Percentiles rank a stretch among this genome's conserved stretches.
These are phyloP conservation scores for Mamestra brassicae DNA, from an alignment of 2,888 invertebrate genomes.

Conservation along the genomic window DNA sequence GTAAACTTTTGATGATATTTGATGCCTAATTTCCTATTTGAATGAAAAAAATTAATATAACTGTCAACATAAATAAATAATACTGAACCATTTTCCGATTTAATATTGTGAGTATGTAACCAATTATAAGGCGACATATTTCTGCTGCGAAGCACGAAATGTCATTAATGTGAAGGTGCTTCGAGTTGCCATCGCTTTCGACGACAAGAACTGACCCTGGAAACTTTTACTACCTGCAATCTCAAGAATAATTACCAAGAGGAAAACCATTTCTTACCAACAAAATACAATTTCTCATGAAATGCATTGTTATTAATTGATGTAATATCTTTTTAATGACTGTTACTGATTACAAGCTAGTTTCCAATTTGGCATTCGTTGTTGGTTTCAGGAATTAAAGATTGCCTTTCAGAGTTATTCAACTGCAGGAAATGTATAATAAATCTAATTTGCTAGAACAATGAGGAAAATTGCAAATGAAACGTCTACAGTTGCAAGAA, in stretches of 20 bases:
- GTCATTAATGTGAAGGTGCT: slow-evolving; percentile 61
- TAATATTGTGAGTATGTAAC: slow-evolving; percentile 13
- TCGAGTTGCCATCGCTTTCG: slow-evolving; percentile 57
- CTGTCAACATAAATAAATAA: slow-evolving; percentile 11
- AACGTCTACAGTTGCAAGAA: slow-evolving; percentile 18
- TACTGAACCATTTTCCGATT: slow-evolving; percentile 27
- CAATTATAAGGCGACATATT: slow-evolving; percentile 42
- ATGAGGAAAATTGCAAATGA: slow-evolving; percentile 17
- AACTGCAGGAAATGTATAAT: neutral
- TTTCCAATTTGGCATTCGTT: slow-evolving; percentile 9
- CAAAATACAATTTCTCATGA: slow-evolving; percentile 47
- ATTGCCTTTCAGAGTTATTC: slow-evolving; percentile 22
- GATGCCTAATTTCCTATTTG: neutral
- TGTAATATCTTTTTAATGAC: slow-evolving; percentile 56
- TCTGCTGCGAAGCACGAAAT: slow-evolving; percentile 41
- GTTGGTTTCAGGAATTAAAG: slow-evolving; percentile 36
- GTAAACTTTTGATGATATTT: neutral
- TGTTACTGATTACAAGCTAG: slow-evolving; percentile 54
- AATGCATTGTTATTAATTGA: slow-evolving; percentile 58
- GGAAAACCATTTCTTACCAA: slow-evolving; percentile 55
- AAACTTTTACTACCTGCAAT: slow-evolving; percentile 64
- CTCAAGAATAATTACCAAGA: slow-evolving; percentile 59
- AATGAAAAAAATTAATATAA: slow-evolving; percentile 24
- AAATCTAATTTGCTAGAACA: slow-evolving; percentile 1
- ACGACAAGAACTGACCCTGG: slow-evolving; percentile 62